Evolutionary conservation across 2,888 invertebrate genomes (phyloP), one percentile per base, ranked within the genome.

Genomic region (Nineta flava): DNA sequence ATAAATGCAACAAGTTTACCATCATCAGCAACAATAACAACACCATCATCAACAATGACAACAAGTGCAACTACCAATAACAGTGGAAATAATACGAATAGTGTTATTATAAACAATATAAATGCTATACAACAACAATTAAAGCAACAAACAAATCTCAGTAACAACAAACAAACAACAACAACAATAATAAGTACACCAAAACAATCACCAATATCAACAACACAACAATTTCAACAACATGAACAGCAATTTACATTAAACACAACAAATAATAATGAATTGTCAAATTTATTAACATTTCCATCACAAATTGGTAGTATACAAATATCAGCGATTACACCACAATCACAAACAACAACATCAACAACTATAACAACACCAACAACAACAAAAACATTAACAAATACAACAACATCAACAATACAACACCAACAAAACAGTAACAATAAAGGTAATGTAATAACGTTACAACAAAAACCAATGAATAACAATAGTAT

Each of bases 241-340:
- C 52, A 52, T 3, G 47, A 50, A 43, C 53, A 52, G 9, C 57
- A 56, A 34, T 51, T 50, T 48, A 46, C 52, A 12, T 26, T 26
- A 26, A 26, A 26, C 10, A 16, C 48, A 9, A 15, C 41, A 12
- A 21, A 16, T 15, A 44, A 49, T 17, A 34, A 17, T 3, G 49
- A 49, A 10, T 13, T 45, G 9, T 17, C 45, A 35, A 49, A 45
- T 45, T 47, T 53, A 48, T 46, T 51, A 42, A 47, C 53, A 52
- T 54, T 53, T 46, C 57, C 51, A 47, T 63, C 62, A 55, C 64
- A 65, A 50, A 61, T 65, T 26, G 63, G 62, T 32, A 64, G 64
- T 54, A 65, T 67, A 48, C 66, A 67, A 50, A 62, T 67, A 38
- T 61, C 65, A 5, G 61, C 65, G 3, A 58, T 66, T 54, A 56